Evolutionary conservation across 2,888 invertebrate species (phyloP).

Genomic region (Cephus nigrinus): DNA sequence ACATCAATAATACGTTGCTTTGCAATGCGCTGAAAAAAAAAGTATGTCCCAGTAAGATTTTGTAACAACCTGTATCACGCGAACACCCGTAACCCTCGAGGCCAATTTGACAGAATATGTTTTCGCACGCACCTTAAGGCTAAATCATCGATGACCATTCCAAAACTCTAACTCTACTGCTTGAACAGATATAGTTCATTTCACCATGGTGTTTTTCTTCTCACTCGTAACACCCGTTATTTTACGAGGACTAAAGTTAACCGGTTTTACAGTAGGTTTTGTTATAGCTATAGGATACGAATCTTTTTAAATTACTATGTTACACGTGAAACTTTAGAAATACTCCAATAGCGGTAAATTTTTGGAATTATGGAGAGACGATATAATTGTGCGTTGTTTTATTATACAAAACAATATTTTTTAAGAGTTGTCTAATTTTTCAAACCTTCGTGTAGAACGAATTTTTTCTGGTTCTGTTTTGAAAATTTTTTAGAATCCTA

Average conservation of each 20-base stretch:
- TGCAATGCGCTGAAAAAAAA: conserved; percentile 38
- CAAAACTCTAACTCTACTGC: neutral
- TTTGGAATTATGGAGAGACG: neutral
- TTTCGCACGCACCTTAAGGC: neutral
- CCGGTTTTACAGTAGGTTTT: neutral
- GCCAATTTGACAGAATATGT: neutral
- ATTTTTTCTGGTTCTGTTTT: neutral
- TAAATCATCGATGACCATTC: neutral
- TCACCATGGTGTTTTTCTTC: neutral
- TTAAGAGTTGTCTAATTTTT: neutral
- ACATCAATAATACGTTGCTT: conserved; percentile 40
- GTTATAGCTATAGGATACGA: neutral
- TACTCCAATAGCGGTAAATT: too few relatives aligned
- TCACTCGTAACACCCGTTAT: neutral
- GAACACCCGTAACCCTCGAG: neutral
- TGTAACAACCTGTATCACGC: conserved; percentile 35
- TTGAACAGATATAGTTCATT: neutral
- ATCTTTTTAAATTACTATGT: neutral
- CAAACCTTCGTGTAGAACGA: too few relatives aligned
- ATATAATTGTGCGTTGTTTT: neutral
- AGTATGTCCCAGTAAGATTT: conserved; percentile 43
- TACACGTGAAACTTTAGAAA: too few relatives aligned
- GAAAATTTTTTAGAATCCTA: neutral
- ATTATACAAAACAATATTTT: neutral
- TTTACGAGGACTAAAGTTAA: neutral